phyloP scores from a whole-genome alignment of 2,797 vertebrate genomes.

The Pogoniulus pusillus region DNA sequence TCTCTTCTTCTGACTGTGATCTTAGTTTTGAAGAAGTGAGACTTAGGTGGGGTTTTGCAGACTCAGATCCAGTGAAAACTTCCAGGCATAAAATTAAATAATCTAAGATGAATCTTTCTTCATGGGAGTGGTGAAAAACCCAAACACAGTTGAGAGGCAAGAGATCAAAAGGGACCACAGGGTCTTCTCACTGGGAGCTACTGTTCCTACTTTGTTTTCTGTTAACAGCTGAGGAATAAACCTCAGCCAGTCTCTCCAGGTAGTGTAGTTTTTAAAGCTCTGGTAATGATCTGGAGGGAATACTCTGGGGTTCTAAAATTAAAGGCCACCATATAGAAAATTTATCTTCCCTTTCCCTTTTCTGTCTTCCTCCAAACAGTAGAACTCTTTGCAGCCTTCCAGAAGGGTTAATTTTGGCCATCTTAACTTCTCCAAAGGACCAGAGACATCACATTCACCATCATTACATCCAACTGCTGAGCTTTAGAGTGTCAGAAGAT shows the following conservation, averaged over 20 bases:
- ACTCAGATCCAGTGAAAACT: neutral
- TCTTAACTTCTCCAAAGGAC: neutral
- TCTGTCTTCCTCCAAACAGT: neutral
- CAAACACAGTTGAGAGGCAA: neutral
- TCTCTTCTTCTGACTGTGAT: neutral
- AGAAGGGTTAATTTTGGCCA: neutral
- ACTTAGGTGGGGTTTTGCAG: neutral
- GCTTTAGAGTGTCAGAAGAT: neutral
- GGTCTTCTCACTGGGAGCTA: neutral
- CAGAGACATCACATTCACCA: neutral
- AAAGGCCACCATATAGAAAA: neutral
- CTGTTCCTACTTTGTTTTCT: neutral
- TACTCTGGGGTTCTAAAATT: neutral
- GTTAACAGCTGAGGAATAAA: neutral
- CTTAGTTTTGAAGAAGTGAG: neutral
- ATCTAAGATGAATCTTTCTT: neutral
- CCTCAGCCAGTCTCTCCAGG: neutral
- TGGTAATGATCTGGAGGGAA: neutral
- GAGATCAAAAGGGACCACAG: neutral
- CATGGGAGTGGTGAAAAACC: neutral
- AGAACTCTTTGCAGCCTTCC: neutral
- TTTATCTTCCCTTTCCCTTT: neutral
- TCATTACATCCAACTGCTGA: neutral
- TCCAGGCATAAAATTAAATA: neutral
- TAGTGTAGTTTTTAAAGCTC: neutral